A percentile compares a stretch with the other conserved stretches of the same genome.
These are phyloP conservation scores for Calosoma granatense DNA, from an alignment of 1,140 invertebrate species.

Conservation along the genomic window DNA sequence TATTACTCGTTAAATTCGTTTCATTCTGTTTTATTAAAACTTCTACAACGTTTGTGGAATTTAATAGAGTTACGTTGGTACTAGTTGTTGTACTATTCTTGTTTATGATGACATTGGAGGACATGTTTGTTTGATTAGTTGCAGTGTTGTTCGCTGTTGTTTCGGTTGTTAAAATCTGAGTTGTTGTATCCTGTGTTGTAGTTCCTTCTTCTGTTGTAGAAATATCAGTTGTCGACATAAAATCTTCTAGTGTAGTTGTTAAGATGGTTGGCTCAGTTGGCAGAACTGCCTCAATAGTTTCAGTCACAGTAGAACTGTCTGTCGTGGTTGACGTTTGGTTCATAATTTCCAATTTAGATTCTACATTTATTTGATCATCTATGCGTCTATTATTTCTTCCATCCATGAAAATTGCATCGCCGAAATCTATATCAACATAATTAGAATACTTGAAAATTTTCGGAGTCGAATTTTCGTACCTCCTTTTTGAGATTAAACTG, in stretches of 20 bases:
- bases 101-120: neutral
- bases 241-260: too few relatives aligned
- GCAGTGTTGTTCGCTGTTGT: constrained; percentile 6
- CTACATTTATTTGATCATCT: too few relatives aligned
- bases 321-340: neutral
- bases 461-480: neutral
- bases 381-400: constrained; percentile 16
- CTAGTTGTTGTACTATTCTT: too few relatives aligned
- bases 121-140: neutral
- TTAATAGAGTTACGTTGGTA: too few relatives aligned
- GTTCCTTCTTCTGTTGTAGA: constrained; percentile 8
- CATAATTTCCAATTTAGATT: neutral
- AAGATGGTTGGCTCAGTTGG: constrained; percentile 9
- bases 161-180: too few relatives aligned
- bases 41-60: too few relatives aligned
- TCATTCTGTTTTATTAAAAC: too few relatives aligned
- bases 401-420: constrained; percentile 11
- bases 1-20: too few relatives aligned
- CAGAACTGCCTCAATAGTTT: constrained; percentile 9
- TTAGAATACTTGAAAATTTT: neutral
- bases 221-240: constrained; percentile 13
- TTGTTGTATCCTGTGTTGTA: constrained; percentile 1
- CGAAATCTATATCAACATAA: neutral
- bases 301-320: neutral
- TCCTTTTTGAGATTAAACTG: too few relatives aligned